phyloP scores from a whole-genome alignment of 1,140 invertebrate genomes.

The Sarcophaga peregrina region DNA sequence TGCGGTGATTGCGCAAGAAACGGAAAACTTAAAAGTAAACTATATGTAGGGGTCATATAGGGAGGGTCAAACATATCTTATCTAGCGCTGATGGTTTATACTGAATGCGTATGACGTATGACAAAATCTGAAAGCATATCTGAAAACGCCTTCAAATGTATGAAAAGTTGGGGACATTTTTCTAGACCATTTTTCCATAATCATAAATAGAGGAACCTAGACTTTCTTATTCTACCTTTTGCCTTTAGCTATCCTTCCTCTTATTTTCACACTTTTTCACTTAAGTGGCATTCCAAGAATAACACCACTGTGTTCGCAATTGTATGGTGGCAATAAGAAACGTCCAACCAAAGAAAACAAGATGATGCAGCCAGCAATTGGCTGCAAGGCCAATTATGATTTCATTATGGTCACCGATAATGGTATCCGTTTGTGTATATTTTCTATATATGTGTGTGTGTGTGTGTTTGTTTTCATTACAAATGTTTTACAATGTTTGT shows the following conservation, averaged over 20 bases:
- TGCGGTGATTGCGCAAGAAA: too few relatives aligned
- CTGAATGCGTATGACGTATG: too few relatives aligned
- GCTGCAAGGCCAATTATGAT: constrained; percentile 21
- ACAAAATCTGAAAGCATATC: too few relatives aligned
- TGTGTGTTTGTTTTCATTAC: constrained; percentile 22
- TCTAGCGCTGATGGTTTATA: too few relatives aligned
- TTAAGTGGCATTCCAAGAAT: background rate
- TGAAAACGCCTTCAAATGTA: too few relatives aligned
- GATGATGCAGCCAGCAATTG: background rate
- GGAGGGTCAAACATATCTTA: too few relatives aligned
- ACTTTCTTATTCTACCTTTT: background rate
- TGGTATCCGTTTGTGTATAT: background rate
- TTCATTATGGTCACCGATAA: constrained; percentile 15
- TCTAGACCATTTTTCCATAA: too few relatives aligned
- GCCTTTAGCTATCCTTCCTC: background rate
- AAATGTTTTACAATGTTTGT: constrained; percentile 12
- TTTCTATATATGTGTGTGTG: too few relatives aligned
- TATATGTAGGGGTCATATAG: too few relatives aligned
- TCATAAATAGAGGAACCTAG: background rate
- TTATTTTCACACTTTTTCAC: background rate
- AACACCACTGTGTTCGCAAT: background rate
- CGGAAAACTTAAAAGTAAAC: too few relatives aligned
- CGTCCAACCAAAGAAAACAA: background rate
- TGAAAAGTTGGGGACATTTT: too few relatives aligned
- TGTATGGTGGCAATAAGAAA: background rate